Evolutionary conservation across 2,888 invertebrate genomes (phyloP).

Genomic region (Tholera decimalis): DNA sequence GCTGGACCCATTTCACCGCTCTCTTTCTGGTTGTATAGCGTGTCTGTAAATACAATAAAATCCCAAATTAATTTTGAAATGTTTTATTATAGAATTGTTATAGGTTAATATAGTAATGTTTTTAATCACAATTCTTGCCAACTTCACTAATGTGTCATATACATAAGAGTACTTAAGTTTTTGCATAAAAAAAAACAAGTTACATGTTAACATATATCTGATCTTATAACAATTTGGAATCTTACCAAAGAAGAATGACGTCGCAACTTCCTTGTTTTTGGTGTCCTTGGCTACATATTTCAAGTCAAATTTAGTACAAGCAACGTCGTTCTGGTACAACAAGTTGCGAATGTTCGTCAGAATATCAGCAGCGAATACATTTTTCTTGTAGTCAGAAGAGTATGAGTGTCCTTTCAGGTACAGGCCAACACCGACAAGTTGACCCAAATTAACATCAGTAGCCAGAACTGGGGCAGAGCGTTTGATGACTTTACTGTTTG

Average conservation of each 20-base stretch:
- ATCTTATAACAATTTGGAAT: neutral
- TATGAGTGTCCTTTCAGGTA: slow-evolving; percentile 89
- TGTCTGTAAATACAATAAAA: slow-evolving; percentile 70
- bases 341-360: slow-evolving; percentile 72
- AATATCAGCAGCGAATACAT: slow-evolving; percentile 69
- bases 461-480: slow-evolving; percentile 73
- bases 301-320: slow-evolving; percentile 88
- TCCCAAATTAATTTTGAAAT: neutral
- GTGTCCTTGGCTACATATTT: slow-evolving; percentile 85
- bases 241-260: slow-evolving; percentile 82
- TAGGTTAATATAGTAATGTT: no score
- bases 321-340: slow-evolving; percentile 81
- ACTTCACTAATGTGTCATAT: no score
- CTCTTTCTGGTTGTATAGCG: slow-evolving; percentile 77
- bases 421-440: slow-evolving; percentile 89
- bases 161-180: neutral
- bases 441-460: slow-evolving; percentile 82
- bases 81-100: neutral
- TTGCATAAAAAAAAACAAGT: no score
- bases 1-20: slow-evolving; percentile 74
- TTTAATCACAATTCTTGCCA: no score
- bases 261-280: slow-evolving; percentile 80
- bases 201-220: no score
- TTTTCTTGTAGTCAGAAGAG: slow-evolving; percentile 80
- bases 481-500: slow-evolving; percentile 83